These are phyloP conservation scores for Ethmia dodecea DNA, from an alignment of 2,888 invertebrate genomes.

Conservation along the genomic window DNA sequence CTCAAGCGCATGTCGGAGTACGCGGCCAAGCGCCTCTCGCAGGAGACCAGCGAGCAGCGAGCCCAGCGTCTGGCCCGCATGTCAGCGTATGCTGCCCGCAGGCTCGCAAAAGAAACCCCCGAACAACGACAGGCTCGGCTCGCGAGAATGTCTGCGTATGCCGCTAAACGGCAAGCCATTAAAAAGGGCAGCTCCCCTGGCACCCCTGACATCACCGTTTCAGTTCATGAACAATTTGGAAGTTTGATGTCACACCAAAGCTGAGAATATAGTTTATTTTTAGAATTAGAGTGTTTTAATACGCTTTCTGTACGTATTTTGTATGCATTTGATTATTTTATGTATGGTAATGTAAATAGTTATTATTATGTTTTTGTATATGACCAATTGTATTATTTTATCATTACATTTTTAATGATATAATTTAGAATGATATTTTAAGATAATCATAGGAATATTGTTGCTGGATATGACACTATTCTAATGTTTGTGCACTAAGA, in stretches of 20 bases:
- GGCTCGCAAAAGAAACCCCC: constrained; percentile 59
- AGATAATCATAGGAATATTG: too few species aligned
- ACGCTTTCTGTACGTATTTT: not conserved
- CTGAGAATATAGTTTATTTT: constrained; percentile 17
- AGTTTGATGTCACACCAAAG: constrained; percentile 32
- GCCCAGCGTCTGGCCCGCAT: constrained; percentile 56
- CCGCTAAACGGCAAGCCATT: constrained; percentile 54
- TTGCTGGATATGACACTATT: too few species aligned
- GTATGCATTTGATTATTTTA: constrained; percentile 1
- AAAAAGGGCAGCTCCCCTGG: constrained; percentile 31
- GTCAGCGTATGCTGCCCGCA: constrained; percentile 64
- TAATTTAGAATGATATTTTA: too few species aligned
- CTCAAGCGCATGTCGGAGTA: constrained; percentile 67
- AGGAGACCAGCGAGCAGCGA: constrained; percentile 57
- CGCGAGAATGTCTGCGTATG: constrained; percentile 63
- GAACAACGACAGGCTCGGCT: constrained; percentile 55
- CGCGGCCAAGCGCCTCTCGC: constrained; percentile 54
- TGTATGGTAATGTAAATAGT: not conserved
- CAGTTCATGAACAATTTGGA: constrained; percentile 11
- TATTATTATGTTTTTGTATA: not conserved
- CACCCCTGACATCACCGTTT: constrained; percentile 11
- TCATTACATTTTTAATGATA: too few species aligned
- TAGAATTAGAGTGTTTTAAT: not conserved
- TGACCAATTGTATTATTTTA: too few species aligned
- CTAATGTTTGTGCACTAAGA: too few species aligned